Conservation (phyloP, 2,797 vertebrate species). For the Euphonia xanthogaster region DNA sequence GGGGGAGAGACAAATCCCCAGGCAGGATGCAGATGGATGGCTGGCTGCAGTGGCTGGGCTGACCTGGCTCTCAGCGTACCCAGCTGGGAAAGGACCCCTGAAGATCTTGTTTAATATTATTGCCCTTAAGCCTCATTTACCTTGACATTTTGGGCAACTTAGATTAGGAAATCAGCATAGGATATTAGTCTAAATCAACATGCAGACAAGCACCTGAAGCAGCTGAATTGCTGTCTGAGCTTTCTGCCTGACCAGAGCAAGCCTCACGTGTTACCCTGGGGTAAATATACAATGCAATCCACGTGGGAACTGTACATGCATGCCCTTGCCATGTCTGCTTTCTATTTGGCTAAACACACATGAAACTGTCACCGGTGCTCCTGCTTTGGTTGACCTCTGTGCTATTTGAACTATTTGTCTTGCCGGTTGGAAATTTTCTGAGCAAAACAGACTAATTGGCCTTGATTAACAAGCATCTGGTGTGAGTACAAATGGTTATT, state of each 20-base stretch:
- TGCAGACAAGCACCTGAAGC: not conserved
- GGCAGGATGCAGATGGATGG: not conserved
- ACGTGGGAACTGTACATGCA: not conserved
- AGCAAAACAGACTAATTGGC: conserved; percentile 67
- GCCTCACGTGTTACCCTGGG: not conserved
- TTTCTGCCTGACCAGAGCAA: not conserved
- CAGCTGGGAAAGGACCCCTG: not conserved
- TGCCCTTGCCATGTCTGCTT: conserved; percentile 65
- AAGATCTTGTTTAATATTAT: conserved; percentile 20
- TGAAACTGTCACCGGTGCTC: conserved; percentile 51
- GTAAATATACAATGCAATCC: not conserved
- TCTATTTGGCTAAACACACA: conserved; percentile 47
- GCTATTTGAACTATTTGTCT: conserved; percentile 64
- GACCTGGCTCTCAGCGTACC: not conserved
- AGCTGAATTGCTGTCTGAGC: not conserved
- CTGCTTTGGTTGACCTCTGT: conserved; percentile 53
- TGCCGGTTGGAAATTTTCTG: conserved; percentile 63
- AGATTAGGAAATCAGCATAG: not conserved
- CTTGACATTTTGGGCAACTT: conserved; percentile 27
- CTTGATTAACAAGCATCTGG: conserved; percentile 71
- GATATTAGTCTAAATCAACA: conserved; percentile 8
- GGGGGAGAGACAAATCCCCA: not conserved
- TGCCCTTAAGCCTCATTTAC: conserved; percentile 29
- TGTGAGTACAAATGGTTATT: conserved; percentile 67
- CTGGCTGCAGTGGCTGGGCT: not conserved